These are phyloP conservation scores for Eristalinus aeneus DNA, from an alignment of 2,888 invertebrate genomes.

Conservation along the genomic window DNA sequence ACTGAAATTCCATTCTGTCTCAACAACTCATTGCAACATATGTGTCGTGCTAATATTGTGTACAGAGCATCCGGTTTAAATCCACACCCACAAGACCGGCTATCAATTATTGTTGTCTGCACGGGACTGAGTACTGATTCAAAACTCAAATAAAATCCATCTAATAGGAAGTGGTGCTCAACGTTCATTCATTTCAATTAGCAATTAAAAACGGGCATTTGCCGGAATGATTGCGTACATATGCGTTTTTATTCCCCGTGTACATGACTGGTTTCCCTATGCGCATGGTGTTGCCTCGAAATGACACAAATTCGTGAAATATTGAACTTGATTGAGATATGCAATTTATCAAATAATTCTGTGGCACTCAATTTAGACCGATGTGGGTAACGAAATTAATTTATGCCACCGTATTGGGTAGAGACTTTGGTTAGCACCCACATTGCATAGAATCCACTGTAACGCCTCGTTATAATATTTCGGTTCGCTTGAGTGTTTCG, in stretches of 20 bases:
- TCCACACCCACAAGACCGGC: not conserved
- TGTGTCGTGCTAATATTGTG: not conserved
- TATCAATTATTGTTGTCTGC: not conserved
- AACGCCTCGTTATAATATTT: too few relatives aligned
- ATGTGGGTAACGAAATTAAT: too few relatives aligned
- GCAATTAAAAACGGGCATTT: constrained; percentile 5
- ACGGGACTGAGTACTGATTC: constrained; percentile 8
- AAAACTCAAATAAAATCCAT: constrained; percentile 51
- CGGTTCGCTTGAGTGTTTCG: too few relatives aligned
- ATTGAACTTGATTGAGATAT: not conserved
- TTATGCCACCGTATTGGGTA: too few relatives aligned
- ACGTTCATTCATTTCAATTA: constrained; percentile 51
- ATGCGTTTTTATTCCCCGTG: not conserved
- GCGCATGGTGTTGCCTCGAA: not conserved
- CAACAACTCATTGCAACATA: not conserved
- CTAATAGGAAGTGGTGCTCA: constrained; percentile 21
- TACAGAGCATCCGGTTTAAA: constrained; percentile 1
- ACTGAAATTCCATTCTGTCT: constrained; percentile 9
- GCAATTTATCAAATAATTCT: not conserved
- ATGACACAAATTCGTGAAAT: not conserved
- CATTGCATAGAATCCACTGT: too few relatives aligned
- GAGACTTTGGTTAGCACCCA: too few relatives aligned
- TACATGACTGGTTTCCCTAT: too few relatives aligned
- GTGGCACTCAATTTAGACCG: too few relatives aligned
- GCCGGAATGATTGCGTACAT: not conserved